Conservation (phyloP, 2,113 vertebrate species). For the Psilopsiagon aymara region DNA sequence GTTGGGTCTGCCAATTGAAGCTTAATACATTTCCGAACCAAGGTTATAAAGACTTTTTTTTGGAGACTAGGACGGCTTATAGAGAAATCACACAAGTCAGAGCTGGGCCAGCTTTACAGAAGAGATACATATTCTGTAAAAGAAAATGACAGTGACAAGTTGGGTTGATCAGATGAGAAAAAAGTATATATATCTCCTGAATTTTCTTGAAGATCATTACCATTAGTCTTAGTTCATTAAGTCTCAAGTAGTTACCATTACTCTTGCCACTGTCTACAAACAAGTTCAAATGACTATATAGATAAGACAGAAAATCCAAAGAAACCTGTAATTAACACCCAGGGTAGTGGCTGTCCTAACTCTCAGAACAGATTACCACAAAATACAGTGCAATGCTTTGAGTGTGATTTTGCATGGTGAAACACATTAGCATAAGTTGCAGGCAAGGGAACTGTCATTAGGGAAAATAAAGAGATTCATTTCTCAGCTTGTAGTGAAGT, state of each 20-base stretch:
- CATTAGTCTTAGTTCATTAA: neutral
- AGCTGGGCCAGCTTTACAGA: neutral
- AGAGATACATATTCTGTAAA: neutral
- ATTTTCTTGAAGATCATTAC: neutral
- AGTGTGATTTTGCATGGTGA: neutral
- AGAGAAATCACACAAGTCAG: neutral
- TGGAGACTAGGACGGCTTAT: neutral
- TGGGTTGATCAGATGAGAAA: neutral
- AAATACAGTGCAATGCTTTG: neutral
- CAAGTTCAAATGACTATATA: neutral
- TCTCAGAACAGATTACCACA: neutral
- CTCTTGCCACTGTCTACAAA: neutral
- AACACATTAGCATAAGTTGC: neutral
- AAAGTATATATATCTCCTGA: neutral
- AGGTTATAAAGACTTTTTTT: neutral
- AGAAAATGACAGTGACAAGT: neutral
- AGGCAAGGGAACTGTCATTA: neutral
- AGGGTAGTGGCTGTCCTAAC: neutral
- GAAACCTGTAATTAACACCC: neutral
- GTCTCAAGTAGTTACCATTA: neutral
- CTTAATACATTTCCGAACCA: neutral
- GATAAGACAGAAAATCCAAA: neutral
- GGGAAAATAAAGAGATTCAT: accelerated
- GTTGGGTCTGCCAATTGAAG: neutral
- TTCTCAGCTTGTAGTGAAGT: neutral